Conservation (phyloP, 2,888 invertebrate species). For the Glyphotaelius pellucidus region DNA sequence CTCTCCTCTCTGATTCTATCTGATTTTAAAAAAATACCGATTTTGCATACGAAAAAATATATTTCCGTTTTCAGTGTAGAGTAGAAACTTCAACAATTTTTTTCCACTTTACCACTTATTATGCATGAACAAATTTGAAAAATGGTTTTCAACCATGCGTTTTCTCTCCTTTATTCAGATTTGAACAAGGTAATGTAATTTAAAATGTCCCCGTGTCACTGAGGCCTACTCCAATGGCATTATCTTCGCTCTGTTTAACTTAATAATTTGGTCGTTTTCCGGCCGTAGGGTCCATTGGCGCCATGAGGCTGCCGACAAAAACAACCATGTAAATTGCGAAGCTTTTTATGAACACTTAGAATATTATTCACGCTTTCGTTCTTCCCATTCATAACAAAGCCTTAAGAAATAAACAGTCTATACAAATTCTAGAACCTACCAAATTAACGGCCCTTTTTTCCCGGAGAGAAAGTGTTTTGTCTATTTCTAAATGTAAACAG, state of each 20-base stretch:
- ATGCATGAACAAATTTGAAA: not conserved
- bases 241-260: constrained; percentile 31
- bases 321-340: constrained; percentile 1
- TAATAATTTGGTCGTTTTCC: constrained; percentile 32
- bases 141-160: not conserved
- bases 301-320: constrained; percentile 20
- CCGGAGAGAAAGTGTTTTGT: not conserved
- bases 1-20: not conserved
- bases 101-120: not conserved
- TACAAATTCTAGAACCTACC: not conserved
- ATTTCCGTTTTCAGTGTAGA: not conserved
- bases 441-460: not conserved
- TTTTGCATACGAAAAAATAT: too few species aligned
- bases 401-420: constrained; percentile 3
- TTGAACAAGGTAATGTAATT: not conserved
- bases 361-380: constrained; percentile 47
- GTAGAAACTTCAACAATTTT: not conserved
- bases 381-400: constrained; percentile 20
- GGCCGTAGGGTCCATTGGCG: constrained; percentile 23
- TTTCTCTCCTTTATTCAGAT: not conserved
- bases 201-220: constrained; percentile 1
- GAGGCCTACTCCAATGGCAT: not conserved
- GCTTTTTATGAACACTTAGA: not conserved
- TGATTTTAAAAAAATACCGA: too few species aligned
- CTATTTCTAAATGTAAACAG: not conserved